Conservation (phyloP, 1,140 invertebrate species). For the Drosophila kanapiae region DNA sequence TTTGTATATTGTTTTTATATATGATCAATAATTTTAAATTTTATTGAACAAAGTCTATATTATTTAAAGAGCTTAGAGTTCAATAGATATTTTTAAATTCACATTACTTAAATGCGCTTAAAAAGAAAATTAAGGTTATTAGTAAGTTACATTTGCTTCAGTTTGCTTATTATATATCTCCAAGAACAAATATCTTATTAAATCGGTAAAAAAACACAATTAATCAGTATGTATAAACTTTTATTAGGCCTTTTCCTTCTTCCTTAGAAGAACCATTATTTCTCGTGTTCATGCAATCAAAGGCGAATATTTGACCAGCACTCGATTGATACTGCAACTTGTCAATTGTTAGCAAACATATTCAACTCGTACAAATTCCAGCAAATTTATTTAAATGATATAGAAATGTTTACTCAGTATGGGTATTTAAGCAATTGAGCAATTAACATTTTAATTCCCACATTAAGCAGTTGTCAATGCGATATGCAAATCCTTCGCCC, state of each 20-base stretch:
- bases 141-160: too few relatives aligned
- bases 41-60: too few relatives aligned
- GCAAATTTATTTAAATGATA: conserved; percentile 18
- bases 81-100: too few relatives aligned
- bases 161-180: too few relatives aligned
- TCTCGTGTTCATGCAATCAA: not conserved
- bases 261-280: not conserved
- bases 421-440: conserved; percentile 11
- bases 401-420: conserved; percentile 3
- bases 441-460: conserved; percentile 31
- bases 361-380: not conserved
- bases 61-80: too few relatives aligned
- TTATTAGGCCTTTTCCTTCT: not conserved
- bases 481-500: conserved; percentile 40
- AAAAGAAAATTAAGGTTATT: too few relatives aligned
- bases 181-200: too few relatives aligned
- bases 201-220: not conserved
- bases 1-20: too few relatives aligned
- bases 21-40: too few relatives aligned
- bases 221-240: not conserved
- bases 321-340: not conserved
- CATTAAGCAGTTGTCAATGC: conserved; percentile 38
- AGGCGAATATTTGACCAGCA: not conserved
- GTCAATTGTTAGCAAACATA: not conserved
- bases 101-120: too few relatives aligned